Evolutionary conservation across 2,113 vertebrate genomes (phyloP).

Genomic region (Tangachromis dhanisi): DNA sequence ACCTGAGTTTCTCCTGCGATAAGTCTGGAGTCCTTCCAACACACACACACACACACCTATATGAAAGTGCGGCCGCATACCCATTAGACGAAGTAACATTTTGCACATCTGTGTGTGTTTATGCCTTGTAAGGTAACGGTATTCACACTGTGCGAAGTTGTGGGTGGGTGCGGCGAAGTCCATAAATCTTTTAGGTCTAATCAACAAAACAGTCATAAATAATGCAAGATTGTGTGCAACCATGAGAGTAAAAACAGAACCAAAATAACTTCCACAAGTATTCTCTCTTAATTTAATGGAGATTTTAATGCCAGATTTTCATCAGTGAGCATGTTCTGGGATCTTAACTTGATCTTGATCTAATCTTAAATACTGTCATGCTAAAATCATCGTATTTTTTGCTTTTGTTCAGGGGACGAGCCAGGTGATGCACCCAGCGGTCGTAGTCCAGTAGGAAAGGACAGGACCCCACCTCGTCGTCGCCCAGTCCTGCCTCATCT

Average conservation of each 20-base stretch:
- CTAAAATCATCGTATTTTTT: neutral
- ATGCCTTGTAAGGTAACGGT: neutral
- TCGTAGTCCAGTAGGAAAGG: slow-evolving; percentile 13
- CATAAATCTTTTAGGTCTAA: slow-evolving; percentile 41
- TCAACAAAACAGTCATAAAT: slow-evolving; percentile 40
- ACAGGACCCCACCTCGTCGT: neutral
- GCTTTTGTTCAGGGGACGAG: slow-evolving; percentile 13
- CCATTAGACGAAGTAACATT: slow-evolving; percentile 1
- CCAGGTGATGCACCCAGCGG: slow-evolving; percentile 27
- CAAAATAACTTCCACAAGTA: slow-evolving; percentile 4
- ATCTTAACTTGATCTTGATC: neutral
- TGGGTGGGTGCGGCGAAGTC: neutral
- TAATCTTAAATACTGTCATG: neutral
- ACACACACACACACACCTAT: neutral
- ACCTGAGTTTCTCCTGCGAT: slow-evolving; percentile 29
- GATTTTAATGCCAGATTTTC: neutral
- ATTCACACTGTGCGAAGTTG: neutral
- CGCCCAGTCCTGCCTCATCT: slow-evolving; percentile 22
- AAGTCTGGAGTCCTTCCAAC: slow-evolving; percentile 27
- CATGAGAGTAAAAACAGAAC: slow-evolving; percentile 13
- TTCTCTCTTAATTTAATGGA: neutral
- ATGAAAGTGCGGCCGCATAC: neutral
- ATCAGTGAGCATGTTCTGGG: neutral
- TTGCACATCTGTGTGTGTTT: slow-evolving; percentile 9
- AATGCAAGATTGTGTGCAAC: slow-evolving; percentile 6